A percentile compares a stretch with the other conserved stretches of the same genome.
Evolutionary conservation across 1,140 invertebrate genomes (phyloP).

Genomic region (Sminthurides bifidus): DNA sequence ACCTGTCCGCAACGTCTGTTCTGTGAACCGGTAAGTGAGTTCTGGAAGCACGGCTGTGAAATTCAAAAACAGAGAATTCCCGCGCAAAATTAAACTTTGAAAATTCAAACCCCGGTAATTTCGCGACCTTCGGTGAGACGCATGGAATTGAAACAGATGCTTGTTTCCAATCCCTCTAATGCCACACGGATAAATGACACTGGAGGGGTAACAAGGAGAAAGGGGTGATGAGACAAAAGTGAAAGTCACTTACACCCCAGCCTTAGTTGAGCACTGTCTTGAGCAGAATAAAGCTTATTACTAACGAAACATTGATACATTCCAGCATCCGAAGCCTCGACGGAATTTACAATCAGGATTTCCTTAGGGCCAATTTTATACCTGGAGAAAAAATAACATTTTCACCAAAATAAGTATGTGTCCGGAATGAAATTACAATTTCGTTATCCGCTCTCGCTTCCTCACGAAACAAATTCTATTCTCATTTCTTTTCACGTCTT

Average conservation of each 20-base stretch:
- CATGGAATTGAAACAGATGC: neutral
- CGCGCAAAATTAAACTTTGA: slow-evolving; percentile 3
- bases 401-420: too few relatives aligned
- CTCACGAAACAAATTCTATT: too few relatives aligned
- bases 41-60: slow-evolving; percentile 66
- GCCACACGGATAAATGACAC: neutral
- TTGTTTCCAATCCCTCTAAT: neutral
- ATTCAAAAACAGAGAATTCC: slow-evolving; percentile 8
- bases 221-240: neutral
- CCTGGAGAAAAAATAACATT: slow-evolving; percentile 24
- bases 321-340: slow-evolving; percentile 64
- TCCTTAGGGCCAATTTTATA: slow-evolving; percentile 31
- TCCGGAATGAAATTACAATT: too few relatives aligned
- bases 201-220: neutral
- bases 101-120: too few relatives aligned
- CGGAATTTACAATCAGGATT: slow-evolving; percentile 49
- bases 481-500: too few relatives aligned
- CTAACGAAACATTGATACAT: slow-evolving; percentile 83
- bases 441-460: too few relatives aligned
- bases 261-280: slow-evolving; percentile 65
- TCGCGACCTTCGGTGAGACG: too few relatives aligned
- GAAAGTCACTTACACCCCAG: slow-evolving; percentile 58
- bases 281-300: slow-evolving; percentile 72
- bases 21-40: slow-evolving; percentile 75
- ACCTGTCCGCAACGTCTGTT: slow-evolving; percentile 76